Conservation (phyloP, 2,797 vertebrate species). For the Phalloptychus januarius region DNA sequence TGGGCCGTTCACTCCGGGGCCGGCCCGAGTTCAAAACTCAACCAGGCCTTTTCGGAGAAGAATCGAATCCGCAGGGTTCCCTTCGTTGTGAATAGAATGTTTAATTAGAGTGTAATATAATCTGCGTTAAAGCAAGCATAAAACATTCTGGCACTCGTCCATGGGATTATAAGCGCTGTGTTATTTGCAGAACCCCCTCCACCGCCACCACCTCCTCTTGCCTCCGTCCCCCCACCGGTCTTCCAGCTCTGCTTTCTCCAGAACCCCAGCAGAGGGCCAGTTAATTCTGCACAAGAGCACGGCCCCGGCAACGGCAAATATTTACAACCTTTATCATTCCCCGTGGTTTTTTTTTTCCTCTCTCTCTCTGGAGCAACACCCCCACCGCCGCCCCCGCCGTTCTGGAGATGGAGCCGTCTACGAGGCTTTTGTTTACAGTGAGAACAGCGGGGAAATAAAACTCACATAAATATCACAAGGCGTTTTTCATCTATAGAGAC, state of each 20-base stretch:
- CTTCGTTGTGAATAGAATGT: slow-evolving; percentile 80
- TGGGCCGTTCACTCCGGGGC: slow-evolving; percentile 76
- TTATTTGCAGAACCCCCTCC: slow-evolving; percentile 73
- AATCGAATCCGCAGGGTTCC: slow-evolving; percentile 81
- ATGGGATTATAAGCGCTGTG: slow-evolving; percentile 80
- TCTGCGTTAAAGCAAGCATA: slow-evolving; percentile 86
- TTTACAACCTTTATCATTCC: slow-evolving; percentile 84
- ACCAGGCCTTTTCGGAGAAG: slow-evolving; percentile 80
- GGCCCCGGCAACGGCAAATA: slow-evolving; percentile 82
- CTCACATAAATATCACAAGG: slow-evolving; percentile 77
- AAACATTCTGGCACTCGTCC: slow-evolving; percentile 84
- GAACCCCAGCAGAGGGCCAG: slow-evolving; percentile 69
- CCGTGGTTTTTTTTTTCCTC: slow-evolving; percentile 61
- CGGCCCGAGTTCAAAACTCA: slow-evolving; percentile 83
- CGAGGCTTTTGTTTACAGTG: slow-evolving; percentile 79
- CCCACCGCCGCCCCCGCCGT: slow-evolving; percentile 18
- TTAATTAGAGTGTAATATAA: slow-evolving; percentile 89
- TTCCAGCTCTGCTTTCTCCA: slow-evolving; percentile 20
- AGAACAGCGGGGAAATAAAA: slow-evolving; percentile 78
- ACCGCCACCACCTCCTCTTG: slow-evolving; percentile 10
- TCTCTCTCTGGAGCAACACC: slow-evolving; percentile 73
- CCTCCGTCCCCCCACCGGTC: slow-evolving; percentile 33
- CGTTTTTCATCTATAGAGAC: slow-evolving; percentile 66
- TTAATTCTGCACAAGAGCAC: slow-evolving; percentile 74
- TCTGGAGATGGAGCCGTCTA: slow-evolving; percentile 73